Conservation (phyloP, 2,113 vertebrate genomes). For the Todiramphus chloris region DNA sequence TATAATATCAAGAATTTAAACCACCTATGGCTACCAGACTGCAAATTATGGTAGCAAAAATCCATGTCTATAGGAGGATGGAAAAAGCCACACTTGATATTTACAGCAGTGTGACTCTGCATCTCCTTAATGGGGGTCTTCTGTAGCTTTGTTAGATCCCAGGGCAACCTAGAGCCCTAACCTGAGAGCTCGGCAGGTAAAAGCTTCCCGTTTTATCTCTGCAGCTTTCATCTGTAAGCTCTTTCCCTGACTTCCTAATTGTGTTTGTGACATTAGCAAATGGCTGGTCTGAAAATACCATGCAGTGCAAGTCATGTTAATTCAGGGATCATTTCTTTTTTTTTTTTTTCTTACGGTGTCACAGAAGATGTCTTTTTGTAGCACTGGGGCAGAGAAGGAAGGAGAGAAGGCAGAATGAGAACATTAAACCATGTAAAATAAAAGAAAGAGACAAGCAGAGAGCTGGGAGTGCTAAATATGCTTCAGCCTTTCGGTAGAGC, state of each 20-base stretch:
- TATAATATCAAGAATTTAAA: slow-evolving; percentile 47
- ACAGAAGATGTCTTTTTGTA: slow-evolving; percentile 35
- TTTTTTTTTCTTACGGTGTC: slow-evolving; percentile 16
- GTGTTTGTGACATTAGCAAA: slow-evolving; percentile 43
- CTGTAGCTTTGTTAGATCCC: background rate
- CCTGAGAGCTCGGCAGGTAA: slow-evolving; percentile 42
- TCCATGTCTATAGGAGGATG: background rate
- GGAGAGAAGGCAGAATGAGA: slow-evolving; percentile 50
- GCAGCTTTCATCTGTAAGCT: slow-evolving; percentile 18
- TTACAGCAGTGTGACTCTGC: background rate
- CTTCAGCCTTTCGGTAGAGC: slow-evolving; percentile 19
- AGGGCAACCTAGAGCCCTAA: slow-evolving; percentile 33
- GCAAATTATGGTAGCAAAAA: slow-evolving; percentile 2
- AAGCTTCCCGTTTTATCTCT: slow-evolving; percentile 55
- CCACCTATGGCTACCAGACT: slow-evolving; percentile 43
- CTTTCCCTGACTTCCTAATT: slow-evolving; percentile 45
- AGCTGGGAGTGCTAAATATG: slow-evolving; percentile 48
- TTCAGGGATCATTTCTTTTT: background rate
- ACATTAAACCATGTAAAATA: slow-evolving; percentile 37
- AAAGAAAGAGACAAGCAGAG: slow-evolving; percentile 55
- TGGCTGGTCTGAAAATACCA: slow-evolving; percentile 35
- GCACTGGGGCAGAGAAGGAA: background rate
- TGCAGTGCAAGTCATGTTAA: slow-evolving; percentile 16
- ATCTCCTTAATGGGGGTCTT: background rate
- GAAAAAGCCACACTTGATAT: background rate